Conservation (phyloP, 2,113 vertebrate species). For the Tautogolabrus adspersus region DNA sequence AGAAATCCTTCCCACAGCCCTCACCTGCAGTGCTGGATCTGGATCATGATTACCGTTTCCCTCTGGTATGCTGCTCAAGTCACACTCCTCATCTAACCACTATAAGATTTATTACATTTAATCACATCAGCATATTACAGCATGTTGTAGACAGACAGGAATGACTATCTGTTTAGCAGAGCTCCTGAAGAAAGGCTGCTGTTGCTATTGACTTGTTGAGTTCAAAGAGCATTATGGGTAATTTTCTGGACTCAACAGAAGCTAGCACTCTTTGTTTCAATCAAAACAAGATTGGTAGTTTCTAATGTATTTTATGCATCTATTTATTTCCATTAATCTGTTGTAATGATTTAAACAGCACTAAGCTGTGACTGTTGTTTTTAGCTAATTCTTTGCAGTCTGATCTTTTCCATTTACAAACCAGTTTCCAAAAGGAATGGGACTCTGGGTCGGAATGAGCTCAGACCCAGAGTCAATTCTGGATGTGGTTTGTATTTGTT, state of each 20-base stretch:
- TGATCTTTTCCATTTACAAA: no score
- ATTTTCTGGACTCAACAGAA: neutral
- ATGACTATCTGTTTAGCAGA: neutral
- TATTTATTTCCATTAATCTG: no score
- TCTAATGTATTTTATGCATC: no score
- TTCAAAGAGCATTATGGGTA: neutral
- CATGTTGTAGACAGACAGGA: neutral
- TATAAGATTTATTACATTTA: constrained; percentile 57
- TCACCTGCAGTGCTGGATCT: constrained; percentile 48
- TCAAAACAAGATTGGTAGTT: neutral
- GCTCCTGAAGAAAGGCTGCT: neutral
- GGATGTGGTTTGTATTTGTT: no score
- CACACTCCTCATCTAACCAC: constrained; percentile 15
- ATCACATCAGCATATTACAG: constrained; percentile 49
- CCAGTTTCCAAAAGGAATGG: no score
- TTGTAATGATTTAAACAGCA: no score
- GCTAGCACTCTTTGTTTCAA: neutral
- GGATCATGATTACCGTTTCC: constrained; percentile 39
- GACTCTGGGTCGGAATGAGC: no score
- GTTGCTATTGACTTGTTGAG: neutral
- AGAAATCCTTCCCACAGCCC: constrained; percentile 58
- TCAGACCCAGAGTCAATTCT: no score
- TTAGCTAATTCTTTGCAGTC: no score
- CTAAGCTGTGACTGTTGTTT: no score
- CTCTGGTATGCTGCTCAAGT: constrained; percentile 50